These are phyloP conservation scores for Gambusia yucatana DNA, from an alignment of 2,797 vertebrate species.

Conservation along the genomic window DNA sequence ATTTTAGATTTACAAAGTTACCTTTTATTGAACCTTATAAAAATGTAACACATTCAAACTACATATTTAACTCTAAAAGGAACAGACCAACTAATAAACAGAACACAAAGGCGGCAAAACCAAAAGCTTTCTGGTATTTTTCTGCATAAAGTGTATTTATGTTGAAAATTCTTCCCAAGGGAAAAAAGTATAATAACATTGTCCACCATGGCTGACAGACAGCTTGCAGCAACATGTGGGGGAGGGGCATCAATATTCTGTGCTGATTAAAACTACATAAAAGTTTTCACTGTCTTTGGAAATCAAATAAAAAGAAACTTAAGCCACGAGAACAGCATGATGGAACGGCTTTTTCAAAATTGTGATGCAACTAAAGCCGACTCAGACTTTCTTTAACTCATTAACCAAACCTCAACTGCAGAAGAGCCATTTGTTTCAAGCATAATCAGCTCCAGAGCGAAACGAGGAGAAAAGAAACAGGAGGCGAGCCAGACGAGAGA, in stretches of 20 bases:
- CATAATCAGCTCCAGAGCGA: conserved; percentile 19
- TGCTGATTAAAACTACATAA: not conserved
- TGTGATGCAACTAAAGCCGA: not conserved
- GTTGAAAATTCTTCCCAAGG: not conserved
- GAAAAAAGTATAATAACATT: not conserved
- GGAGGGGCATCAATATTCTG: not conserved
- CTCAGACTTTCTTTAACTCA: not conserved
- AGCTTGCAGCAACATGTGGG: not conserved
- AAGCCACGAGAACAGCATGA: not conserved
- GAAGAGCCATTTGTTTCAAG: conserved; percentile 38
- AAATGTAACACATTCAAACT: not conserved
- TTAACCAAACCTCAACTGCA: conserved; percentile 29
- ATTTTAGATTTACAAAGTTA: not conserved
- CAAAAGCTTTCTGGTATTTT: not conserved
- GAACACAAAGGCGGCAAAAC: not conserved
- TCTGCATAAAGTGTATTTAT: not conserved
- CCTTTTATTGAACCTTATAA: not conserved
- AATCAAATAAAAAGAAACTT: not conserved
- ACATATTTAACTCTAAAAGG: not conserved
- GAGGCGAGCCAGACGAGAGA: conserved; percentile 37
- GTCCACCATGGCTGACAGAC: not conserved
- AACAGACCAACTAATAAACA: not conserved
- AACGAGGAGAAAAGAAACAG: conserved; percentile 10
- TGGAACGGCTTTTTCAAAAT: not conserved
- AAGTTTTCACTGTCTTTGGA: not conserved